Evolutionary conservation across 1,140 invertebrate genomes (phyloP), one percentile per base, ranked within the genome.

Genomic region (Mamestra configurata): DNA sequence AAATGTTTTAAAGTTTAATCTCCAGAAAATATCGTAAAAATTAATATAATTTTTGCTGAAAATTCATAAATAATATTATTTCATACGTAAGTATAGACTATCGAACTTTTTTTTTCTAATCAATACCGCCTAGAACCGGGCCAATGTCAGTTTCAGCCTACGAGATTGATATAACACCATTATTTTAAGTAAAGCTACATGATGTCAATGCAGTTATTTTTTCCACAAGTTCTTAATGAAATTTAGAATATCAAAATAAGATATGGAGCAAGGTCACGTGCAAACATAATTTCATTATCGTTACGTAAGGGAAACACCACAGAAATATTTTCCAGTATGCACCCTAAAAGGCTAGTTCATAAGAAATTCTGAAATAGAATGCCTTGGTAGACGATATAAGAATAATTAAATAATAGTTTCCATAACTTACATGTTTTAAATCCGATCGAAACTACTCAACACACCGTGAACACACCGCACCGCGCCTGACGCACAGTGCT

Each of bases 231-330:
- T 61, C 55, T 78, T 76, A 81, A 79, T 70, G 70, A 79, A 81
- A 82, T 75, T 57, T 76, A 76, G 57, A 64, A 76, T 76, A 73
- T 73, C 57, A 70, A 85, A 88, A 79, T 61, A 75, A 89, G 61
- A 84, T 82, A 87, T 90, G 85, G 90, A 68, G 82, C 93, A 94
- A 93, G 91, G 93, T 94, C 93, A 93, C 92, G 92, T 93, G 92
- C 88, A 90, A 94, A 92, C 88, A 90, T 91, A 90, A 90, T 90
- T 90, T 85, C 89, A 91, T 90, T 91, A 89, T 15, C n/a, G 89
- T 94, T 94, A 94, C 93, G 93, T 94, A 94, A 94, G 93, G 88
- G 78, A 89, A 88, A 79, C 85, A 49, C 43, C 57, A 31, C 7
- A 11, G n/a, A 13, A 18, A 18, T 49, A 64, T 64, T 51, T 18